phyloP scores from a whole-genome alignment of 2,888 invertebrate species.

The Drosophila melanosoma region DNA sequence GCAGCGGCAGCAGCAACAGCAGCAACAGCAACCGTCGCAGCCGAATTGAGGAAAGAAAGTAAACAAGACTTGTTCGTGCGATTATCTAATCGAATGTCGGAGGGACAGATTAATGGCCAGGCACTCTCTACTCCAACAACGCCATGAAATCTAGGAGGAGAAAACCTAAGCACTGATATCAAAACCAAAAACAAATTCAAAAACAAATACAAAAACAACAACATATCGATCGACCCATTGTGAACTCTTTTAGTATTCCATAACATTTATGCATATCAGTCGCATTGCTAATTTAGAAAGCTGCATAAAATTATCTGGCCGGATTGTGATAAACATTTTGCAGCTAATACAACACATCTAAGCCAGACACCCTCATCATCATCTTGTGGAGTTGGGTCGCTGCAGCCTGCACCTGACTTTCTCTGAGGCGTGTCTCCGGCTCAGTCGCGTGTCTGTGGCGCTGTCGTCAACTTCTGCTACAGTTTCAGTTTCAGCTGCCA shows the following conservation, averaged over 20 bases:
- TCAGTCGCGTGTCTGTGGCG: conserved; percentile 38
- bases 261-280: conserved; percentile 37
- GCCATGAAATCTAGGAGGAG: conserved; percentile 67
- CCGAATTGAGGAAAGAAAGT: conserved; percentile 66
- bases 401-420: conserved; percentile 41
- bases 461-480: conserved; percentile 19
- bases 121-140: conserved; percentile 40
- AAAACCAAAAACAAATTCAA: conserved; percentile 9
- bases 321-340: conserved; percentile 17
- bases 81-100: conserved; percentile 64
- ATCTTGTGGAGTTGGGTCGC: neutral
- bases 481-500: neutral
- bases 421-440: conserved; percentile 29
- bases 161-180: conserved; percentile 64
- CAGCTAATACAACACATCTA: neutral
- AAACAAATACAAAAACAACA: conserved; percentile 14
- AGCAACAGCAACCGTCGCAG: neutral
- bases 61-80: conserved; percentile 50
- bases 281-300: conserved; percentile 72
- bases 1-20: neutral
- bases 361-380: neutral
- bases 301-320: conserved; percentile 37
- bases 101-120: conserved; percentile 66
- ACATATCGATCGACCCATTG: conserved; percentile 38
- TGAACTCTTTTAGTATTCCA: conserved; percentile 51